Conservation (phyloP, 2,113 vertebrate species). For the Rattus rattus region DNA sequence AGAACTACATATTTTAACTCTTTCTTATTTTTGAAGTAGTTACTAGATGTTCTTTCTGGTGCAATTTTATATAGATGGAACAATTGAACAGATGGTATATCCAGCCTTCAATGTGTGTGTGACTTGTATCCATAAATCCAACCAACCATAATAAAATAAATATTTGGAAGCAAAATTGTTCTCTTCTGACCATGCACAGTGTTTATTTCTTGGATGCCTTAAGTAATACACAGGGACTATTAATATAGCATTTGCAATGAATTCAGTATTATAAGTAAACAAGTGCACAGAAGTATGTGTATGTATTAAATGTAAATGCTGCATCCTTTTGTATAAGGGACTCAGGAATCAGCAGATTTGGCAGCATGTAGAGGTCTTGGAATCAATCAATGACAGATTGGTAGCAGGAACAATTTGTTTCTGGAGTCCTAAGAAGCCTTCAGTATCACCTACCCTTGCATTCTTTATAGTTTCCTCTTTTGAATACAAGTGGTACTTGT, state of each 20-base stretch:
- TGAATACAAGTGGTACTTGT: not conserved
- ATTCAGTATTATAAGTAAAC: not conserved
- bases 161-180: not conserved
- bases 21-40: not conserved
- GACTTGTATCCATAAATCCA: not conserved
- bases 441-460: not conserved
- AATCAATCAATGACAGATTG: too few relatives aligned
- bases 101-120: not conserved
- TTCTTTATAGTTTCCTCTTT: not conserved
- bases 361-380: not conserved
- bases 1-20: not conserved
- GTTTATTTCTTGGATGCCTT: not conserved
- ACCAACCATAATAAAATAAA: not conserved
- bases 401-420: not conserved
- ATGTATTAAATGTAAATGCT: not conserved
- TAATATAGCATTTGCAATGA: not conserved
- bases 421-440: not conserved
- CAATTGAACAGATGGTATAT: not conserved
- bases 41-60: not conserved
- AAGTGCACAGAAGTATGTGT: not conserved
- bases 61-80: not conserved
- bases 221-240: not conserved
- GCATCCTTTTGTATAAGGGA: not conserved
- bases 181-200: not conserved
- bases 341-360: not conserved